Percentiles rank a stretch among this genome's conserved stretches.
Evolutionary conservation across 2,797 vertebrate genomes (phyloP).

Genomic region (Scomberomorus guttatus): DNA sequence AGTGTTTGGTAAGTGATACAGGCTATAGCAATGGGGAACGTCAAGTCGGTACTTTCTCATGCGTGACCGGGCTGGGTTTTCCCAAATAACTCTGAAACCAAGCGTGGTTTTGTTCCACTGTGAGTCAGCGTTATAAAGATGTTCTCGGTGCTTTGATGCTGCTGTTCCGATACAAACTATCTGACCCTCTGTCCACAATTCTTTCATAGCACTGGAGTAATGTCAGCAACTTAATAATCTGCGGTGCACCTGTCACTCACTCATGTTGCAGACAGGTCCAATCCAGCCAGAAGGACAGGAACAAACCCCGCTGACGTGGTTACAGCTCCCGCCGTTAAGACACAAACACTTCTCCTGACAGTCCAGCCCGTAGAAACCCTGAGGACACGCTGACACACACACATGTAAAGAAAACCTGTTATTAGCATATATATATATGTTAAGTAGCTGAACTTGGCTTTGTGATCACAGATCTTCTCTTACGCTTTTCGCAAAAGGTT

Average conservation of each 20-base stretch:
- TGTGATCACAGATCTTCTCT: slow-evolving; percentile 49
- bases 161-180: slow-evolving; percentile 7
- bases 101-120: slow-evolving; percentile 37
- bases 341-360: slow-evolving; percentile 89
- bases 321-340: slow-evolving; percentile 87
- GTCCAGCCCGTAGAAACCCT: slow-evolving; percentile 92
- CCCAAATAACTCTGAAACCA: slow-evolving; percentile 55
- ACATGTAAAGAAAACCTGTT: slow-evolving; percentile 2
- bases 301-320: slow-evolving; percentile 86
- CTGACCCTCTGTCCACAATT: neutral
- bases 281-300: slow-evolving; percentile 89
- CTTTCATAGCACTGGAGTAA: neutral
- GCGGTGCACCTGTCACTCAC: slow-evolving; percentile 79
- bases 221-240: neutral
- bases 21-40: slow-evolving; percentile 52
- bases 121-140: slow-evolving; percentile 41
- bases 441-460: neutral
- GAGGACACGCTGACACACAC: slow-evolving; percentile 89
- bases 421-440: neutral
- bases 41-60: slow-evolving; percentile 59
- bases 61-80: slow-evolving; percentile 49
- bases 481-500: slow-evolving; percentile 93
- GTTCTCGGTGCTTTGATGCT: slow-evolving; percentile 8
- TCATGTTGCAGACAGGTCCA: slow-evolving; percentile 86
- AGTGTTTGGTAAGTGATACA: slow-evolving; percentile 59